phyloP scores from a whole-genome alignment of 1,140 invertebrate species.

The Piezodorus guildinii region DNA sequence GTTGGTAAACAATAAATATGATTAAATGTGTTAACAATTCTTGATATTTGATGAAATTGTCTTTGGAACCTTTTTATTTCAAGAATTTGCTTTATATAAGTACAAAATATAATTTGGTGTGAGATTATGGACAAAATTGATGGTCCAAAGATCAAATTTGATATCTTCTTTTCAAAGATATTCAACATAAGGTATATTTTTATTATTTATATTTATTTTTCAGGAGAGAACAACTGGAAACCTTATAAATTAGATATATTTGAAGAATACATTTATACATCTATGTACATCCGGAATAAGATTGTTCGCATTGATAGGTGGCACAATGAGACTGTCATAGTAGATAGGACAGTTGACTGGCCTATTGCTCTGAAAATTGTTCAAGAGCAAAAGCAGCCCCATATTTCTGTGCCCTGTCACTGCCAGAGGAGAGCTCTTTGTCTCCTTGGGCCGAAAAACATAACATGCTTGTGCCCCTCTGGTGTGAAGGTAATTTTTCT shows the following conservation, averaged over 20 bases:
- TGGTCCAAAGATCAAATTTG: too few relatives aligned
- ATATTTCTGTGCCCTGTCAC: not conserved
- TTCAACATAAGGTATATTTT: too few relatives aligned
- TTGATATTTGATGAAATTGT: too few relatives aligned
- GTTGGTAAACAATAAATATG: too few relatives aligned
- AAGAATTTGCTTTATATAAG: too few relatives aligned
- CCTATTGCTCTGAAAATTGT: not conserved
- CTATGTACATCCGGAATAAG: slow-evolving; percentile 38
- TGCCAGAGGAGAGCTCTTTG: not conserved
- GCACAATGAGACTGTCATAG: not conserved
- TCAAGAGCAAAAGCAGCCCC: not conserved
- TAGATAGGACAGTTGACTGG: not conserved
- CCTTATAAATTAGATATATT: slow-evolving; percentile 63
- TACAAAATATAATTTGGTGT: too few relatives aligned
- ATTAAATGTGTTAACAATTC: too few relatives aligned
- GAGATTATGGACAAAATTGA: too few relatives aligned
- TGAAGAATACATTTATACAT: slow-evolving; percentile 56
- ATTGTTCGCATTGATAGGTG: not conserved
- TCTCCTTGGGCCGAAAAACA: not conserved
- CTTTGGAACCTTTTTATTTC: too few relatives aligned
- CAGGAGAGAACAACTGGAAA: slow-evolving; percentile 33
- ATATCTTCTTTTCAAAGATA: too few relatives aligned
- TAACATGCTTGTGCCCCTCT: not conserved
- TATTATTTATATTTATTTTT: slow-evolving; percentile 14
- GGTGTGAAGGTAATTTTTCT: not conserved